A percentile compares a stretch with the other conserved stretches of the same genome.
phyloP scores from a whole-genome alignment of 2,113 vertebrate genomes.

The Bolborhynchus lineola region DNA sequence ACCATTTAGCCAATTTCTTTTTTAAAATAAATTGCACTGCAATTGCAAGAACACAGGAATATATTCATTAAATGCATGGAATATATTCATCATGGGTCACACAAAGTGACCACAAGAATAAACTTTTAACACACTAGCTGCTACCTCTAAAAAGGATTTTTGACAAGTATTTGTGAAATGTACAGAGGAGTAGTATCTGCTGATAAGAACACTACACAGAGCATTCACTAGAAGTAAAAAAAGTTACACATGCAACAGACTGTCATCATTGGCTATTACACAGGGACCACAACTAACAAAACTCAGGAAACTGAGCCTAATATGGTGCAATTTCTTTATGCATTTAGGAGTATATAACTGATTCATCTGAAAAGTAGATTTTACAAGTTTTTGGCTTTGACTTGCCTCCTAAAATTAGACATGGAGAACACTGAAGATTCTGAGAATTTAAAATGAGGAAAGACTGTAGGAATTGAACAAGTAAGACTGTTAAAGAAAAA shows the following conservation, averaged over 20 bases:
- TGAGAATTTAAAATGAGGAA: background rate
- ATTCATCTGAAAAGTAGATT: background rate
- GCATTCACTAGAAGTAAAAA: background rate
- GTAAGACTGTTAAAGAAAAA: background rate
- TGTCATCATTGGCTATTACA: background rate
- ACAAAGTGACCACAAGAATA: background rate
- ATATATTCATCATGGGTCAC: background rate
- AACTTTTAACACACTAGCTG: rapidly evolving
- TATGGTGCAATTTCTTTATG: background rate
- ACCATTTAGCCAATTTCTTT: background rate
- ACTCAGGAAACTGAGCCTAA: background rate
- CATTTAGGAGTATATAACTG: rapidly evolving
- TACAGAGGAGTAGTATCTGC: background rate
- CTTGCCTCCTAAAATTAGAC: background rate
- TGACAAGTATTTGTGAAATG: background rate
- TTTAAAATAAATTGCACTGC: background rate
- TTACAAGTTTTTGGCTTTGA: background rate
- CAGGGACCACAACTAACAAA: background rate
- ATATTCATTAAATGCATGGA: background rate
- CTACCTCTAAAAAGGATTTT: background rate
- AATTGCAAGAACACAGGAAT: background rate
- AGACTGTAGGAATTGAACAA: background rate
- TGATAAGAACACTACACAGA: background rate
- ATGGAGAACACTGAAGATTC: background rate
- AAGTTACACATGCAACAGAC: background rate